Percentiles rank a stretch among this genome's conserved stretches.
These are phyloP conservation scores for Drosophila nr. medialis DNA, from an alignment of 2,888 invertebrate species.

Conservation along the genomic window DNA sequence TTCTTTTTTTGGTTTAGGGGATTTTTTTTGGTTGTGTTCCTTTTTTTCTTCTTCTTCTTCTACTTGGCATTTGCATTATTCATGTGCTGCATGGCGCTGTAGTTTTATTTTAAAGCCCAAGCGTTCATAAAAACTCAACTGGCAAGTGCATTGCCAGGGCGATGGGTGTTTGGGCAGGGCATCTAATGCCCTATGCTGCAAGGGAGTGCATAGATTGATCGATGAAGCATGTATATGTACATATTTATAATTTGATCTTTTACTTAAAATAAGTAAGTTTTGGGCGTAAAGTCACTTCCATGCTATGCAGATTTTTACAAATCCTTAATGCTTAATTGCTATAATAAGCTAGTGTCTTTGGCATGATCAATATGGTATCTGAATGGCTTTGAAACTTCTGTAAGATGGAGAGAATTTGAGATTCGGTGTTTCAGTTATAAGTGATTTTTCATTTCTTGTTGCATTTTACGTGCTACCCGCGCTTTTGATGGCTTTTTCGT, in stretches of 20 bases:
- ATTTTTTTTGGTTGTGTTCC: conserved; percentile 35
- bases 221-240: not conserved
- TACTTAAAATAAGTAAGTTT: not conserved
- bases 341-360: not conserved
- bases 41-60: conserved; percentile 7
- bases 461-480: conserved; percentile 61
- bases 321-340: not conserved
- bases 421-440: conserved; percentile 9
- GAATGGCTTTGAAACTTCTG: not conserved
- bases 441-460: conserved; percentile 46
- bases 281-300: not conserved
- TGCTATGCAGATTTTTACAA: not conserved
- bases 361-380: not conserved
- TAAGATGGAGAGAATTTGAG: conserved; percentile 13
- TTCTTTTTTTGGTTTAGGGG: conserved; percentile 14
- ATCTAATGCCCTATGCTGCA: conserved; percentile 43
- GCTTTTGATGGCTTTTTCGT: conserved; percentile 72
- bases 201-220: conserved; percentile 9
- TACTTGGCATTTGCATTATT: conserved; percentile 71
- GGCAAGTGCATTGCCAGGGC: conserved; percentile 66
- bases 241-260: not conserved
- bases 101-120: conserved; percentile 74
- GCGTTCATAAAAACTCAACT: conserved; percentile 69
- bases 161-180: conserved; percentile 13
- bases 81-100: conserved; percentile 63